Evolutionary conservation across 2,797 vertebrate genomes (phyloP), one percentile per base, ranked within the genome.

Genomic region (Molossus alvarezi): DNA sequence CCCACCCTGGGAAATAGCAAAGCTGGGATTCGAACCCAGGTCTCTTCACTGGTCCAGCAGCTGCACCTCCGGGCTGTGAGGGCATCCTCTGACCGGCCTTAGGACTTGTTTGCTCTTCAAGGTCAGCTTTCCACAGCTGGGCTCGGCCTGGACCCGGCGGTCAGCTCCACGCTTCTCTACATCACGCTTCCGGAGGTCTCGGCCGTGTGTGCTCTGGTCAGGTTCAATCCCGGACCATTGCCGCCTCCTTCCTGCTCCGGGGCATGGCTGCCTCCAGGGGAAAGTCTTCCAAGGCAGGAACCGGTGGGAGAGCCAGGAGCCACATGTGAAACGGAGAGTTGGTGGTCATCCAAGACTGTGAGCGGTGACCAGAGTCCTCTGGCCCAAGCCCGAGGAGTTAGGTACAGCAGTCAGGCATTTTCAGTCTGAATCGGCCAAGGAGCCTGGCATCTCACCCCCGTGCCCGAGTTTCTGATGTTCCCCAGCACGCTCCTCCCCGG

Each of bases 321-420:
- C 12, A 12, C n/a, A 5, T 17, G 27, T 9, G 27, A 75, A 9
- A 17, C 14, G 55, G 55, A 21, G 64, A 21, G 41, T 2, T 10
- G 20, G 65, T 15, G 12, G 15, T 37, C 53, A 20, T 72, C 69
- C 33, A 1, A 29, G 23, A 71, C 6, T 9, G 29, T 15, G 18
- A 2, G 23, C n/a, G 45, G n/a, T 25, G 20, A 27, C 72, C 85
- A 6, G 6, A 25, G 10, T 33, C 23, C 67, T 76, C 20, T 10
- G 53, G 55, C 55, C 45, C n/a, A 37, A 45, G 29, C 37, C 25
- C 5, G 3, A 62, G 81, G 75, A 37, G 14, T 5, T 45, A 29
- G 23, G 57, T 9, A 2, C 6, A 25, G 60, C 0, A 0, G 9
- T 41, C 67, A 33, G 53, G 45, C n/a, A 41, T 55, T 65, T 82